Evolutionary conservation across 2,888 invertebrate genomes (phyloP).

Genomic region (Leptarthrus brevirostris): DNA sequence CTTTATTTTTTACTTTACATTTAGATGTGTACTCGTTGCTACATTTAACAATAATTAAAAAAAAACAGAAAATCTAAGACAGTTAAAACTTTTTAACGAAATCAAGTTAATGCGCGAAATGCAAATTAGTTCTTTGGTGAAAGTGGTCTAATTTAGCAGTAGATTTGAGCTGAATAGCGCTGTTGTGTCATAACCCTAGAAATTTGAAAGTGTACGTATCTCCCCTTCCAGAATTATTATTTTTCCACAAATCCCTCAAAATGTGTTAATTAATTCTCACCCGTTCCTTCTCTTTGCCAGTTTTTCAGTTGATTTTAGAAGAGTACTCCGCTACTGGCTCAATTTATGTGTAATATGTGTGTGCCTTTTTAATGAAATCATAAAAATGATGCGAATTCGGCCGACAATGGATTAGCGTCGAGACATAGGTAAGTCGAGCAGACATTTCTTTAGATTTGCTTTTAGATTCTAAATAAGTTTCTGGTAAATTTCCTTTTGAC

Average conservation of each 20-base stretch:
- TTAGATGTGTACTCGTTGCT: conserved; percentile 23
- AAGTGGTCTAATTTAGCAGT: conserved; percentile 14
- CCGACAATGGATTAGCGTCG: conserved; percentile 32
- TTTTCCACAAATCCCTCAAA: neutral
- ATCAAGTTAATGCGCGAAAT: neutral
- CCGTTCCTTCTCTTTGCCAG: neutral
- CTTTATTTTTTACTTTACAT: neutral
- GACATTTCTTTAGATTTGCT: conserved; percentile 1
- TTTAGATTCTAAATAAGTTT: neutral
- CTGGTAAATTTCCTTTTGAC: conserved; percentile 13
- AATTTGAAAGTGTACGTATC: conserved; percentile 10
- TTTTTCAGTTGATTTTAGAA: conserved; percentile 29
- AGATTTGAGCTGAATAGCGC: neutral
- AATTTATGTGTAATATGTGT: conserved; percentile 27
- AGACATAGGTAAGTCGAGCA: conserved; percentile 14
- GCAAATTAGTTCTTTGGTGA: conserved; percentile 16
- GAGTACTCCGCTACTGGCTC: neutral
- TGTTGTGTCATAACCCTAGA: conserved; percentile 2
- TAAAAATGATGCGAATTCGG: conserved; percentile 10
- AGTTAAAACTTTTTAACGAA: conserved; percentile 9
- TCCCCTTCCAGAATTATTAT: neutral
- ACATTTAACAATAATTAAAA: neutral
- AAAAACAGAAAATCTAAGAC: neutral
- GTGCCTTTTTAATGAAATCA: conserved; percentile 36
- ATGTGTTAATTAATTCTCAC: neutral